Conservation (phyloP, 2,113 vertebrate species). For the Pachypanchax playfairii region DNA sequence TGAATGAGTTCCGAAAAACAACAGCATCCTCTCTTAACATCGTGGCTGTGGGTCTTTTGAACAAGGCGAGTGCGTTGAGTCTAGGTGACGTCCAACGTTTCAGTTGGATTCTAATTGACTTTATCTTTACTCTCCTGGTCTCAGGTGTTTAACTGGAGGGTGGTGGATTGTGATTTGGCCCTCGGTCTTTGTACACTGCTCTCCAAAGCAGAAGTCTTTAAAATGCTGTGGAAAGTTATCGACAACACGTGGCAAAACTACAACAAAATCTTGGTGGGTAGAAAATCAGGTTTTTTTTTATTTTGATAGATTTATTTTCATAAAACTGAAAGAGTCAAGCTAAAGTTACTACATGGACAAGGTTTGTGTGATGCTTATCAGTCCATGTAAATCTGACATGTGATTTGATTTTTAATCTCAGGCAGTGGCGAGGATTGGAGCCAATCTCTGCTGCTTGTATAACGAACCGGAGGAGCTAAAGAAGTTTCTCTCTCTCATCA, state of each 20-base stretch:
- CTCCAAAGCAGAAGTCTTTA: conserved; percentile 83
- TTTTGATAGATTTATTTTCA: background rate
- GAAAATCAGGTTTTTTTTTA: background rate
- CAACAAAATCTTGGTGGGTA: conserved; percentile 88
- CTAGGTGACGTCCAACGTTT: background rate
- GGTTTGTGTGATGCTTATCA: background rate
- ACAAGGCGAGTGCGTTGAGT: conserved; percentile 87
- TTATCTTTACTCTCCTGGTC: conserved; percentile 3
- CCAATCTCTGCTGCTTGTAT: conserved; percentile 83
- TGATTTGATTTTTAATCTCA: conserved; percentile 54
- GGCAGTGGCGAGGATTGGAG: conserved; percentile 89
- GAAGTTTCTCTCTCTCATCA: conserved; percentile 86
- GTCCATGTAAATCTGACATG: background rate
- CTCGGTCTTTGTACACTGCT: conserved; percentile 90
- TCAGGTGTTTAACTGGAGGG: conserved; percentile 92
- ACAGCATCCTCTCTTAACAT: conserved; percentile 71
- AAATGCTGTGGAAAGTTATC: conserved; percentile 92
- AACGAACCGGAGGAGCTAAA: conserved; percentile 75
- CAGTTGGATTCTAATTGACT: background rate
- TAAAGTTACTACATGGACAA: background rate
- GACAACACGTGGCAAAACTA: conserved; percentile 94
- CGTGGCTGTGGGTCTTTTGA: conserved; percentile 82
- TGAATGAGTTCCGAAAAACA: conserved; percentile 78
- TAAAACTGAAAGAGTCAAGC: background rate
- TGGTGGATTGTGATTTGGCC: conserved; percentile 88